Evolutionary conservation across 2,113 vertebrate genomes (phyloP), one percentile per base, ranked within the genome.

Genomic region (Pteropus alecto): DNA sequence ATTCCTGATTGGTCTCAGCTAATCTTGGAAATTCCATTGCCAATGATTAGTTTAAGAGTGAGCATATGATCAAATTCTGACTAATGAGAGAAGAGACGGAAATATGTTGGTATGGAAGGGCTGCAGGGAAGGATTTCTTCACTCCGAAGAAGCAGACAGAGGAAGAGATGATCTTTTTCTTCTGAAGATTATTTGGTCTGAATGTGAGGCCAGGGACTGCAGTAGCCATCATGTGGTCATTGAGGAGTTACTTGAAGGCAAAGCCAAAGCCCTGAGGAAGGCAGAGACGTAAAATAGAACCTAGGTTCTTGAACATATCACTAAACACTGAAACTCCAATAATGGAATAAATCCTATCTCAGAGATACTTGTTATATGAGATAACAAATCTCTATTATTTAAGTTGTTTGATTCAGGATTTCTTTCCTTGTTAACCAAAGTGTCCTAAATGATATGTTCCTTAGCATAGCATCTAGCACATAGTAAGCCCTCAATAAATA

Each of bases 11-110:
- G 12, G 41, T 83, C 30, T 93, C 77, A 38, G 58, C 28, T 67
- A 14, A 60, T 78, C 68, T 54, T 73, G 56, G 56, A 96, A 87
- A 95, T 87, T 77, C 90, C 63, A 83, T 46, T 73, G 54, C 82
- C 63, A 88, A 46, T 71, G 56, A 30, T 35, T n/a, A 38, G 33
- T 35, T 90, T 76, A 61, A 90, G 68, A 60, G 14, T 19, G 70
- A 41, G 33, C 61, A 38, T 46, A n/a, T 58, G 30, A 26, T 43
- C 14, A 70, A n/a, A 43, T 81, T 95, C 46, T 82, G 48, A 81
- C 65, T 46, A 48, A 48, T 79, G 67, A 67, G 38, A 94, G 48
- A 14, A 2, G 56, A 93, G 43, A 61, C 26, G 33, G 76, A 74
- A 89, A 56, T 12, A 48, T 9, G 13, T 24, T 24, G 28, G 46